A percentile compares a stretch with the other conserved stretches of the same genome.
Conservation (phyloP, 2,888 invertebrate species). For the Eupeodes latifasciatus region DNA sequence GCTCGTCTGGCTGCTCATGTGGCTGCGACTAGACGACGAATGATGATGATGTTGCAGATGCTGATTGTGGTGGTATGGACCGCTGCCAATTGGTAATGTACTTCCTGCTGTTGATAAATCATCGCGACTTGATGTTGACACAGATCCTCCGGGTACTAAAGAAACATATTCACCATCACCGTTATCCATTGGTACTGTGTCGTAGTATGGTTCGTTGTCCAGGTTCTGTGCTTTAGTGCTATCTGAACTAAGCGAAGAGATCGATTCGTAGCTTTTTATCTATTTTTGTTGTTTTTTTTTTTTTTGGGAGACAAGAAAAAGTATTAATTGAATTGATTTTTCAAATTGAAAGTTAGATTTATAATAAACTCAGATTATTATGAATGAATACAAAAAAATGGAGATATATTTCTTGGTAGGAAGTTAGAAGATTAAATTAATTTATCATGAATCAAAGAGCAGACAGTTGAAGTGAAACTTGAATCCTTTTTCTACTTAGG, state of each 20-base stretch:
- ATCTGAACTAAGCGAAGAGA: conserved; percentile 87
- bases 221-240: conserved; percentile 85
- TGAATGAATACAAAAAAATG: background rate
- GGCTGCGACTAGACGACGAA: conserved; percentile 78
- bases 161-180: conserved; percentile 91
- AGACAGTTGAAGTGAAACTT: too few species aligned
- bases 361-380: background rate
- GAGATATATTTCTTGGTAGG: background rate
- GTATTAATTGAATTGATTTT: conserved; percentile 34
- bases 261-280: conserved; percentile 88
- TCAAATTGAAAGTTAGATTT: conserved; percentile 8
- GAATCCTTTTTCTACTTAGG: too few species aligned
- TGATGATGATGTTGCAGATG: conserved; percentile 73
- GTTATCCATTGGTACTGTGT: conserved; percentile 88
- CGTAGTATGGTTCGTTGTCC: conserved; percentile 89
- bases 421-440: too few species aligned
- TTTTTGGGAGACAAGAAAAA: background rate
- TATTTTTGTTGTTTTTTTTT: conserved; percentile 77
- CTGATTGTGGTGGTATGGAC: conserved; percentile 79
- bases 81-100: conserved; percentile 85
- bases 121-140: conserved; percentile 88
- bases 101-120: conserved; percentile 87
- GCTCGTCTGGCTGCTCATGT: conserved; percentile 84
- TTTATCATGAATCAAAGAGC: too few species aligned
- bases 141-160: conserved; percentile 88